Percentiles rank a stretch among this genome's conserved stretches.
phyloP scores from a whole-genome alignment of 92 coral and sea anemone genomes.

The Plumapathes pennacea region DNA sequence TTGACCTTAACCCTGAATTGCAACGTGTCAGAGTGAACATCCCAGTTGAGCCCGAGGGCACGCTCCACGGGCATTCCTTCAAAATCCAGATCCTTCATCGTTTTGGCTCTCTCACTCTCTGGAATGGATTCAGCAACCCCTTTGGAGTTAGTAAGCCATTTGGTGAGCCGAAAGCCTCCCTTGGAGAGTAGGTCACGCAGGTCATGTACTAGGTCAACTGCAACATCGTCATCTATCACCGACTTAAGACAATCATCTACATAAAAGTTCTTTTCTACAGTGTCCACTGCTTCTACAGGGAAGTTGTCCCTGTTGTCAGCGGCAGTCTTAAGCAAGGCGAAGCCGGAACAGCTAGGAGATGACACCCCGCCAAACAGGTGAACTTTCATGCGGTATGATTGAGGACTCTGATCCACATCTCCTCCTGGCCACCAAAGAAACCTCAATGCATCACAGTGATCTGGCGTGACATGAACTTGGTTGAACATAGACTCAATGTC shows the following conservation, averaged over 20 bases:
- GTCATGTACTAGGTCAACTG: conserved; percentile 40
- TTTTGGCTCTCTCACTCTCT: conserved; percentile 29
- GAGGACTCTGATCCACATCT: conserved; percentile 11
- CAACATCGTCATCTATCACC: conserved; percentile 18
- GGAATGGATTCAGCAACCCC: conserved; percentile 30
- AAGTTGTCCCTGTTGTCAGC: conserved; percentile 38
- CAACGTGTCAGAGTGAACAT: conserved; percentile 34
- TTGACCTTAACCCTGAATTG: conserved; percentile 23
- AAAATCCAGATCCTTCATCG: conserved; percentile 28
- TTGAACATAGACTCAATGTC: conserved; percentile 53
- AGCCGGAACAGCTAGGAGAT: conserved; percentile 40
- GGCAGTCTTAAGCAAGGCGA: conserved; percentile 35
- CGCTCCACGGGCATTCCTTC: conserved; percentile 27
- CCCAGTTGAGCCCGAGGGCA: conserved; percentile 35
- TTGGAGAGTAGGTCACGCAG: conserved; percentile 35
- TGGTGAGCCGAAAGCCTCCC: conserved; percentile 33
- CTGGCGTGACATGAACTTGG: conserved; percentile 32
- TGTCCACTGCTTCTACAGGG: conserved; percentile 12
- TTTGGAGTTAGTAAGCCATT: conserved; percentile 24
- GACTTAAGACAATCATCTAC: conserved; percentile 46
- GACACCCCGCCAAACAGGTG: conserved; percentile 50
- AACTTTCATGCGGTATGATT: conserved; percentile 46
- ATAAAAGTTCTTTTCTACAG: conserved; percentile 33
- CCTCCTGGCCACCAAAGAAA: conserved; percentile 55
- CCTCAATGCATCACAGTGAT: conserved; percentile 31